phyloP scores from a whole-genome alignment of 1,140 invertebrate species.

The Hylaeus anthracinus region DNA sequence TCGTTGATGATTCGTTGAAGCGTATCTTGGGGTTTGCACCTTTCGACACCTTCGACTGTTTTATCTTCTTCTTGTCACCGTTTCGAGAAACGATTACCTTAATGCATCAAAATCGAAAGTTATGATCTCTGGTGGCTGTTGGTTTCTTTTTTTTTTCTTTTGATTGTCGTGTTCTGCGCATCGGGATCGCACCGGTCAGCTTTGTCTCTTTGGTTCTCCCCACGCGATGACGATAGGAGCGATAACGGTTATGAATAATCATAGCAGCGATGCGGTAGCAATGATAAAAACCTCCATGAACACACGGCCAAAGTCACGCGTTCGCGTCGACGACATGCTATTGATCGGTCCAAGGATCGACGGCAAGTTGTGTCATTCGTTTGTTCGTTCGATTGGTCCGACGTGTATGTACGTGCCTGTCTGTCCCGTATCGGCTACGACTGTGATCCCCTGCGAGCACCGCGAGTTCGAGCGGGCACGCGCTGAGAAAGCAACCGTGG shows the following conservation, averaged over 20 bases:
- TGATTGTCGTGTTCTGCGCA: slow-evolving; percentile 42
- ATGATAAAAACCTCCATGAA: slow-evolving; percentile 69
- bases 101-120: slow-evolving; percentile 1
- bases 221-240: slow-evolving; percentile 6
- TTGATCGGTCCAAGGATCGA: slow-evolving; percentile 36
- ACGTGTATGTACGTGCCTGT: slow-evolving; percentile 24
- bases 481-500: neutral
- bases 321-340: slow-evolving; percentile 64
- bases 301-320: slow-evolving; percentile 75
- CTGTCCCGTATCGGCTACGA: slow-evolving; percentile 17
- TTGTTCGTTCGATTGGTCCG: slow-evolving; percentile 54
- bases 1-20: neutral
- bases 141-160: neutral
- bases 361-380: slow-evolving; percentile 22
- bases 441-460: slow-evolving; percentile 7
- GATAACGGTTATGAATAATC: neutral
- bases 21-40: no score
- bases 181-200: slow-evolving; percentile 2
- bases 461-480: neutral
- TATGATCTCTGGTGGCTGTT: neutral
- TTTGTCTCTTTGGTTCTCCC: slow-evolving; percentile 24
- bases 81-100: slow-evolving; percentile 15
- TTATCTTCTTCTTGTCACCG: neutral
- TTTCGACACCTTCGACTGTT: neutral
- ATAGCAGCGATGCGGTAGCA: slow-evolving; percentile 26